These are phyloP conservation scores for Gopherus flavomarginatus DNA, from an alignment of 2,113 vertebrate species.

Conservation along the genomic window DNA sequence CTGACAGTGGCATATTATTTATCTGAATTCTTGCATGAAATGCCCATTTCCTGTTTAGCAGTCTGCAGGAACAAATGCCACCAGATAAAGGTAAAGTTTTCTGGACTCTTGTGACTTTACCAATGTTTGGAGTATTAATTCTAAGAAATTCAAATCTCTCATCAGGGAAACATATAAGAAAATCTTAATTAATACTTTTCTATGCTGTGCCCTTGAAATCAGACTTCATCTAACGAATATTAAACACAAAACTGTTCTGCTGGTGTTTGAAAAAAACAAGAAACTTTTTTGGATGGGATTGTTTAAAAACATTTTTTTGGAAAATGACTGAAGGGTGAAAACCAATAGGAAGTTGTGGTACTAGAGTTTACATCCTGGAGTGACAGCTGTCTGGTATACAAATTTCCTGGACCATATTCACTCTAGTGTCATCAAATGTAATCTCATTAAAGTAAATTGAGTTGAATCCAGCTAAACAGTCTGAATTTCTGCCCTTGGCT, in stretches of 20 bases:
- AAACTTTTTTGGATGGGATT: not conserved
- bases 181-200: conserved; percentile 9
- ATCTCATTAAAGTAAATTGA: not conserved
- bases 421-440: not conserved
- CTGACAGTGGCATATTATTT: not conserved
- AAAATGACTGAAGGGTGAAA: not conserved
- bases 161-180: not conserved
- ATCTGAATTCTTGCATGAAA: not conserved
- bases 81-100: not conserved
- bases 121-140: conserved; percentile 8
- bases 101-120: not conserved
- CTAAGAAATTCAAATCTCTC: conserved; percentile 3
- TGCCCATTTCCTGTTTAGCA: not conserved
- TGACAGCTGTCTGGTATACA: not conserved
- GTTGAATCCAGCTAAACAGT: not conserved
- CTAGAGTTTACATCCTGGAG: not conserved
- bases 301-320: not conserved
- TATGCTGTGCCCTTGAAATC: not conserved
- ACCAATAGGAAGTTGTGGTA: not conserved
- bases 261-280: not conserved
- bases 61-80: not conserved
- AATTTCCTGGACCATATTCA: not conserved
- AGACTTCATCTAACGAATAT: conserved; percentile 2
- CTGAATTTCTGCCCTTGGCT: not conserved
- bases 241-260: not conserved